Conservation (phyloP, 2,113 vertebrate species). For the Callipepla squamata region DNA sequence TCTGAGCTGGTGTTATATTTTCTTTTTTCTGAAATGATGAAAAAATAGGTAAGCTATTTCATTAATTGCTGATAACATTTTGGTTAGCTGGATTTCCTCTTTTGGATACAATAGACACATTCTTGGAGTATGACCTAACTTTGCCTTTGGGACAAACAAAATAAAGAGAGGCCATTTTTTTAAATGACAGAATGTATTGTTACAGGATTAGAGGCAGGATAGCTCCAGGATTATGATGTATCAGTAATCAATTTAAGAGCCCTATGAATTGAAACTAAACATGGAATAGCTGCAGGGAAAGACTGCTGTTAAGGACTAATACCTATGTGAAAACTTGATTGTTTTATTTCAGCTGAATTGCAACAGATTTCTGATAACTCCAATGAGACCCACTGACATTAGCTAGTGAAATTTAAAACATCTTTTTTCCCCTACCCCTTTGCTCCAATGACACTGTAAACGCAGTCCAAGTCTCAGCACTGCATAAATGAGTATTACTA, state of each 20-base stretch:
- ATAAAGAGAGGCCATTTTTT: slow-evolving; percentile 40
- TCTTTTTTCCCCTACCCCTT: neutral
- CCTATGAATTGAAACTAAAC: slow-evolving; percentile 47
- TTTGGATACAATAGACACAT: slow-evolving; percentile 67
- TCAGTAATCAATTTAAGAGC: slow-evolving; percentile 55
- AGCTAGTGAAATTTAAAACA: neutral
- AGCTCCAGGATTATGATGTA: slow-evolving; percentile 40
- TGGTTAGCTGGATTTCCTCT: slow-evolving; percentile 70
- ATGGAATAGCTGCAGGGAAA: slow-evolving; percentile 28
- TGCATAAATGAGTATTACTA: neutral
- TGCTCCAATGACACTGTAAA: neutral
- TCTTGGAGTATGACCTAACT: slow-evolving; percentile 68
- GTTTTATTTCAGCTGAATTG: neutral
- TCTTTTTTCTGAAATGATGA: slow-evolving; percentile 55
- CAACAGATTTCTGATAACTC: slow-evolving; percentile 14
- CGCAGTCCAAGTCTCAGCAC: neutral
- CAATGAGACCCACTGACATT: neutral
- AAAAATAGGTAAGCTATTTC: slow-evolving; percentile 68
- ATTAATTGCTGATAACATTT: slow-evolving; percentile 78
- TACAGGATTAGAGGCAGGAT: slow-evolving; percentile 68
- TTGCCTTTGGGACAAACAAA: slow-evolving; percentile 65
- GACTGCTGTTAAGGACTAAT: neutral
- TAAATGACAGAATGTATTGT: slow-evolving; percentile 75
- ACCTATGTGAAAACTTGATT: slow-evolving; percentile 33
- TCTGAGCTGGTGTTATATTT: slow-evolving; percentile 57